A percentile compares a stretch with the other conserved stretches of the same genome.
phyloP scores from a whole-genome alignment of 2,113 vertebrate species.

The Candoia aspera region DNA sequence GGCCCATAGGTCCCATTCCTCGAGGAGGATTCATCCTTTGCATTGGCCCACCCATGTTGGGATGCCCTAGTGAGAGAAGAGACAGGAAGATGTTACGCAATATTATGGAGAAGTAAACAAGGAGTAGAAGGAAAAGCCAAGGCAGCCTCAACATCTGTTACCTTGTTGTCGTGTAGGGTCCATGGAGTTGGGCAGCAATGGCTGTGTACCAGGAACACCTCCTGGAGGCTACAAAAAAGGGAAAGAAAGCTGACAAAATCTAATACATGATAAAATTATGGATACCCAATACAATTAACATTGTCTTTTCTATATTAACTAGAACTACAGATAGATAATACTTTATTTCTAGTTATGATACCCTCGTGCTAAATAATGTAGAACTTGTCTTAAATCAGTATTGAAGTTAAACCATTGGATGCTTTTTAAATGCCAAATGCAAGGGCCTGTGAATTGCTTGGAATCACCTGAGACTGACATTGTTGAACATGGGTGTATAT shows the following conservation, averaged over 20 bases:
- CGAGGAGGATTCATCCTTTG: slow-evolving; percentile 97
- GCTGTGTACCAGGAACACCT: slow-evolving; percentile 94
- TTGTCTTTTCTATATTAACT: neutral
- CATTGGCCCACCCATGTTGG: slow-evolving; percentile 94
- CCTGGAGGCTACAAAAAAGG: slow-evolving; percentile 84
- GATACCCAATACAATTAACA: neutral
- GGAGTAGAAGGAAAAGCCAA: neutral
- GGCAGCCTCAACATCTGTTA: slow-evolving; percentile 46
- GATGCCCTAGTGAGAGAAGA: slow-evolving; percentile 79
- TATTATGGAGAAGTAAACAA: fast-evolving
- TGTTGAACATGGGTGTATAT: neutral
- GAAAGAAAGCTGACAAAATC: neutral
- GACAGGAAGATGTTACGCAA: neutral
- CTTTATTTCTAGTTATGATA: neutral
- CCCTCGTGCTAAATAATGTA: neutral
- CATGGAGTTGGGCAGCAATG: slow-evolving; percentile 96
- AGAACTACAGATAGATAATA: neutral
- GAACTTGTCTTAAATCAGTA: neutral
- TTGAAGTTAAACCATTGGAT: neutral
- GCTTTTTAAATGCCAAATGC: neutral
- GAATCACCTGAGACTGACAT: neutral
- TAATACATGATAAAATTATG: neutral
- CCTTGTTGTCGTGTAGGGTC: slow-evolving; percentile 97
- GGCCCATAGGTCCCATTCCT: slow-evolving; percentile 98
- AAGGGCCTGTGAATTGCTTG: neutral